Base-by-base conservation (phyloP, 1,140 invertebrate species). In the Ectropis grisescens region DNA sequence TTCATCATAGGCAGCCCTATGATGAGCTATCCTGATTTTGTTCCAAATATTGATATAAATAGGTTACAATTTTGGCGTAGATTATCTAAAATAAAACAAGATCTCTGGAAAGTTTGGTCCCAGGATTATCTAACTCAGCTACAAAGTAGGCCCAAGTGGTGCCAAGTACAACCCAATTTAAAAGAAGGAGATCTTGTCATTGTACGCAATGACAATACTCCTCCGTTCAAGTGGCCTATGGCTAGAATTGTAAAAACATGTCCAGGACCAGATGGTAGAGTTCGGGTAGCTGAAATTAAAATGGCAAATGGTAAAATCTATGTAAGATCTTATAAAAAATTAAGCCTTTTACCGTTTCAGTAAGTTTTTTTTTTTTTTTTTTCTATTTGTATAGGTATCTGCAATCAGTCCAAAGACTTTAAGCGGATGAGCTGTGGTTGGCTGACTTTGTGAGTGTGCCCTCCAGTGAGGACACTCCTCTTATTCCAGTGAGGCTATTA, bases 61-160 rank as follows among this genome's bases (percentile, higher is more conserved):
- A 3, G 33, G 13, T 23, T 49, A 22, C 40, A 37, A 16, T 48
- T 49, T 37, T 49, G 46, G 46, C 7, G 41, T 5, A 13, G 37
- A 2, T 34, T 23, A 23, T 30, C 30, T 23, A 43, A 38, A 32
- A 11, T 53, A 7, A 53, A 44, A 41, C 44, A 53, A 44, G 38
- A 44, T 24, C 39, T 47, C 15, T 52, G 49, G 49, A 47, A 52
- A 22, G 11, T 23, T 1, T 52, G 49, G 41, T 37, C 31, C 7
- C 34, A 19, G 7, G 28, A 36, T 26, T 52, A 52, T 41, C 24
- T 52, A 7, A 44, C 34, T n/a, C 35, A 43, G n/a, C 16, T 52
- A 4, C 49, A 52, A 36, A 47, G 31, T 13, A 29, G 49, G 15
- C 37, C 49, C 1, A 47, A 52, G 29, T 52, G 49, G 43, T 37